phyloP scores from a whole-genome alignment of 2,797 vertebrate species.

The Telmatherina bonti region DNA sequence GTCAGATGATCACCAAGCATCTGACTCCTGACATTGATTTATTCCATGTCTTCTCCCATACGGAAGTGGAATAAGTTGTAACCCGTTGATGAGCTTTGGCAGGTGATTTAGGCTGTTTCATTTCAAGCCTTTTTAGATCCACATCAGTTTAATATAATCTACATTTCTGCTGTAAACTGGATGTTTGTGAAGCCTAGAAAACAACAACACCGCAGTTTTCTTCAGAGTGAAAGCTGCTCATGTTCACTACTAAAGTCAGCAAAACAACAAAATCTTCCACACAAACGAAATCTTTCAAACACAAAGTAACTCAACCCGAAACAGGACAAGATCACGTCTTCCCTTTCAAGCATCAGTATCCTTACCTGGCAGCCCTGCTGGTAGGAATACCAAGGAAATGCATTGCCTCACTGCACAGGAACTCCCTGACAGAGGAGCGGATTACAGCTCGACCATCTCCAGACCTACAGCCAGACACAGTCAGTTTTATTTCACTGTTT shows the following conservation, averaged over 20 bases:
- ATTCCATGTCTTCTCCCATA: too few species aligned
- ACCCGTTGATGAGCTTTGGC: too few species aligned
- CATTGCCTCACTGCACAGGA: constrained; percentile 89
- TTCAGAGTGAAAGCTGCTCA: too few species aligned
- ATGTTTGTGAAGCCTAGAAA: too few species aligned
- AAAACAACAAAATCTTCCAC: too few species aligned
- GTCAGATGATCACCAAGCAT: neutral
- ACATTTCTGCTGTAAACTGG: too few species aligned
- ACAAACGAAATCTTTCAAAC: too few species aligned
- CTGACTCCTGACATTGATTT: neutral
- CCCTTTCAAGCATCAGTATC: neutral
- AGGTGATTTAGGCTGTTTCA: too few species aligned
- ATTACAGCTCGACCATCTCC: constrained; percentile 89
- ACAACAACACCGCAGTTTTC: neutral
- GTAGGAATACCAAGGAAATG: constrained; percentile 86
- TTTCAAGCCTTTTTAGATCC: neutral
- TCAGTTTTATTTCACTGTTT: neutral
- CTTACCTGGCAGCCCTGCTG: constrained; percentile 87
- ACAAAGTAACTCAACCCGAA: too few species aligned
- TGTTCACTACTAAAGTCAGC: too few species aligned
- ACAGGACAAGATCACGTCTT: neutral
- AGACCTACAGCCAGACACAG: constrained; percentile 62
- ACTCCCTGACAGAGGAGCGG: constrained; percentile 87
- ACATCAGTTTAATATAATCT: neutral
- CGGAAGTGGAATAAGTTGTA: too few species aligned